A percentile compares a stretch with the other conserved stretches of the same genome.
Conservation (phyloP, 37 sponge, comb jelly and placozoan species). For the Ianthella basta region DNA sequence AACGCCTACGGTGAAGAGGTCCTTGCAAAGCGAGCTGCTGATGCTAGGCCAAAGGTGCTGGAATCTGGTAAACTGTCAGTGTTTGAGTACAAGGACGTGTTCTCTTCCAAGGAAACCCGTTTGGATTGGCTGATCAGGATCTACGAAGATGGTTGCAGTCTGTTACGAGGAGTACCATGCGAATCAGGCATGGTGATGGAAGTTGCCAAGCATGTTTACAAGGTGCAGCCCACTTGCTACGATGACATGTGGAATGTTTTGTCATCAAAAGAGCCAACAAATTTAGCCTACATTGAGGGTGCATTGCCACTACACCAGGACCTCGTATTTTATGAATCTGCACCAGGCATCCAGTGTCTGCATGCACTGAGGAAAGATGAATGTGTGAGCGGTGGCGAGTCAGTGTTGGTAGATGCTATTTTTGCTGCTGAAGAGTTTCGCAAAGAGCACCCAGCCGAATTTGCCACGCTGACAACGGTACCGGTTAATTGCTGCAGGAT, state of each 20-base stretch:
- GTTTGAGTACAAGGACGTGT: not conserved
- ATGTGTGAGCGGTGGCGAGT: constrained; percentile 67
- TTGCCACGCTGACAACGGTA: constrained; percentile 49
- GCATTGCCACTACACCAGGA: constrained; percentile 63
- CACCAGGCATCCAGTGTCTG: constrained; percentile 71
- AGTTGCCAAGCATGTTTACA: not conserved
- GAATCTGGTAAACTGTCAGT: not conserved
- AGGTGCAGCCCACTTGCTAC: not conserved
- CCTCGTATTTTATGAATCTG: constrained; percentile 69
- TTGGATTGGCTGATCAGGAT: not conserved
- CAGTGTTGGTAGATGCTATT: constrained; percentile 49
- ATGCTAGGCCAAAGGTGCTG: constrained; percentile 2
- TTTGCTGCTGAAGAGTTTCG: constrained; percentile 70
- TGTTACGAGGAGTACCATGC: not conserved
- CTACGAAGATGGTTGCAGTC: not conserved
- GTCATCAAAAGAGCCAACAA: constrained; percentile 26
- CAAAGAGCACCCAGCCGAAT: constrained; percentile 37
- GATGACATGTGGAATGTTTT: constrained; percentile 44
- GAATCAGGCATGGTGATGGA: not conserved
- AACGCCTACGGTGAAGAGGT: not conserved
- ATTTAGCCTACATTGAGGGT: constrained; percentile 51
- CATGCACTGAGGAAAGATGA: constrained; percentile 60
- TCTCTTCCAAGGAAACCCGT: not conserved
- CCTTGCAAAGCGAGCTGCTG: not conserved
- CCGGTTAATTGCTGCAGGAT: constrained; percentile 69